These are phyloP conservation scores for Catamblyrhynchus diadema DNA, from an alignment of 2,797 vertebrate species.

Conservation along the genomic window DNA sequence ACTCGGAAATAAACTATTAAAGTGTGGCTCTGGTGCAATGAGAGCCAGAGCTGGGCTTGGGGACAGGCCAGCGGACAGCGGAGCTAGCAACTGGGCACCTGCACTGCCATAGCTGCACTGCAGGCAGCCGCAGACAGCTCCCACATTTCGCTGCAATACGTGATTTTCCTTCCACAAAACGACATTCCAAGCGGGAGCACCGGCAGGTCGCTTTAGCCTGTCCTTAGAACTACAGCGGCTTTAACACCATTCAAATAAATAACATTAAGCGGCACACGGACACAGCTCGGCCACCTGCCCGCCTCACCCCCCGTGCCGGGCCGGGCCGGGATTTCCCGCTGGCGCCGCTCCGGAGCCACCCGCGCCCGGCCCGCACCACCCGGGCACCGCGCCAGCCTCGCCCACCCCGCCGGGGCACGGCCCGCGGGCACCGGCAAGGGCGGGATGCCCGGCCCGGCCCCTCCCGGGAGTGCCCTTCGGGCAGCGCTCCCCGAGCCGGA, in stretches of 20 bases:
- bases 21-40: rapidly evolving
- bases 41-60: background rate
- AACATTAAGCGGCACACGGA: rapidly evolving
- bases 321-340: background rate
- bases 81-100: background rate
- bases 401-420: background rate
- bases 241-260: background rate
- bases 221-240: rapidly evolving
- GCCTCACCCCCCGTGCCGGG: rapidly evolving
- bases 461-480: conserved; percentile 27
- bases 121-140: conserved; percentile 1
- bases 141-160: background rate
- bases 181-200: background rate
- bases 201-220: rapidly evolving
- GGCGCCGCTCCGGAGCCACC: background rate
- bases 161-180: background rate
- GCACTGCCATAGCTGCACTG: conserved; percentile 9
- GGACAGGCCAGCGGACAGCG: background rate
- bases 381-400: background rate
- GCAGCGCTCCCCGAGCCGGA: background rate
- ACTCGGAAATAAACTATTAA: background rate
- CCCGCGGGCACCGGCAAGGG: background rate
- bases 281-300: background rate
- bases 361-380: background rate
- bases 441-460: background rate